A percentile compares a stretch with the other conserved stretches of the same genome.
Conservation (phyloP, 2,888 invertebrate genomes). For the Luffia ferchaultella region DNA sequence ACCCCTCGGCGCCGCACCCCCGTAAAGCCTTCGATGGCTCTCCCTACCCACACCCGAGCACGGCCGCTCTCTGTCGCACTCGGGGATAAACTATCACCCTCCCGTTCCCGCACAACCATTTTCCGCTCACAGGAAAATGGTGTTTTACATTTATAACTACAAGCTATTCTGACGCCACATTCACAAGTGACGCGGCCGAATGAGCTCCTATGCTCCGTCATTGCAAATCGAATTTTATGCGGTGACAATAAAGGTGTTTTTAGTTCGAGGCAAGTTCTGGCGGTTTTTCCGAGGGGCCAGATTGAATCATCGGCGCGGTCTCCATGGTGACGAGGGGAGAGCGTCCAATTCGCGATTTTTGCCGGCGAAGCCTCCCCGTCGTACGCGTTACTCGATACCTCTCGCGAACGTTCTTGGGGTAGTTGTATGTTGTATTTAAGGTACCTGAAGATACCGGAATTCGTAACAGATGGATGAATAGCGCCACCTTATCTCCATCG, state of each 20-base stretch:
- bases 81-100: neutral
- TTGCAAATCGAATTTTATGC: neutral
- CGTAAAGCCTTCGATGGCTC: neutral
- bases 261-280: neutral
- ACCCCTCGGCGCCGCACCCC: conserved; percentile 10
- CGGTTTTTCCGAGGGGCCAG: neutral
- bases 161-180: conserved; percentile 20
- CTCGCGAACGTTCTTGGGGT: neutral
- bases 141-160: conserved; percentile 67
- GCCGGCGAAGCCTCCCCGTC: neutral
- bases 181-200: neutral
- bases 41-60: neutral
- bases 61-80: neutral
- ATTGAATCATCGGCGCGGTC: neutral
- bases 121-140: conserved; percentile 20
- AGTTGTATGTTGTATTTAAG: no score
- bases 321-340: neutral
- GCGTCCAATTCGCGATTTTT: conserved; percentile 2
- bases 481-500: no score
- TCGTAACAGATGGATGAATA: no score
- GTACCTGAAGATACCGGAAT: no score
- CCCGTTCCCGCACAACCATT: neutral
- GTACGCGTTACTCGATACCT: neutral
- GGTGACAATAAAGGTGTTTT: neutral
- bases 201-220: neutral